Base-by-base conservation (phyloP, 2,888 invertebrate species). In the Cyclophora albipunctata region DNA sequence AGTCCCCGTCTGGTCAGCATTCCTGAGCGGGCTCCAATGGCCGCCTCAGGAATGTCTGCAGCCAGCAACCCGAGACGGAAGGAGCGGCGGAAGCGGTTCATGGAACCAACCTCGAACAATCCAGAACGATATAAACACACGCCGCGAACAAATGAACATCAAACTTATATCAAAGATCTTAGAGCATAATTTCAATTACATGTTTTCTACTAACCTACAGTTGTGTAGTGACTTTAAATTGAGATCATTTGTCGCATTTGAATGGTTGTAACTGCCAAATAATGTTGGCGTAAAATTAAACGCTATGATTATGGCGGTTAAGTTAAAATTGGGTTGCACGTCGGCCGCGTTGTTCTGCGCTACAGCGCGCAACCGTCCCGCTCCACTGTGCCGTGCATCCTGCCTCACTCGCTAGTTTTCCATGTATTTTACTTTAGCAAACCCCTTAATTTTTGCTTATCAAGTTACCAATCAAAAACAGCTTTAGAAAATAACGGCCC, bases 31-130 rank as follows among this genome's bases (percentile, higher is more conserved):
- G 78, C 71, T 74, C 81, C 75, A 75, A 78, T 79, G 77, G 76
- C 78, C 77, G 78, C 75, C 78, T 72, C 67, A 75, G 81, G 84
- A 85, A 85, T 85, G 80, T 76, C 72, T 73, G 70, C 76, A 80
- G 72, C 76, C 73, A 83, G 84, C 83, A 85, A 86, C 82, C 79
- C 86, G 86, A 87, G 84, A 86, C 87, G 87, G 87, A 87, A 87
- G 84, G 78, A 84, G 81, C 83, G 78, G 80, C 87, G 87, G 87
- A 87, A 88, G 86, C 87, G 81, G 85, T 86, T 83, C 85, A 84
- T 82, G 75, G 78, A 84, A 84, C 74, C 67, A 62, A 63, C 60
- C 51, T 42, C 43, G 3, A 2, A 7, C 7, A 3, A 7, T 42
- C 34, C 37, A 5, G 41, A n/a, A 34, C 3, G 43, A 44, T 35